Conservation (phyloP, 1,140 invertebrate species). For the Magallana ariakensis region DNA sequence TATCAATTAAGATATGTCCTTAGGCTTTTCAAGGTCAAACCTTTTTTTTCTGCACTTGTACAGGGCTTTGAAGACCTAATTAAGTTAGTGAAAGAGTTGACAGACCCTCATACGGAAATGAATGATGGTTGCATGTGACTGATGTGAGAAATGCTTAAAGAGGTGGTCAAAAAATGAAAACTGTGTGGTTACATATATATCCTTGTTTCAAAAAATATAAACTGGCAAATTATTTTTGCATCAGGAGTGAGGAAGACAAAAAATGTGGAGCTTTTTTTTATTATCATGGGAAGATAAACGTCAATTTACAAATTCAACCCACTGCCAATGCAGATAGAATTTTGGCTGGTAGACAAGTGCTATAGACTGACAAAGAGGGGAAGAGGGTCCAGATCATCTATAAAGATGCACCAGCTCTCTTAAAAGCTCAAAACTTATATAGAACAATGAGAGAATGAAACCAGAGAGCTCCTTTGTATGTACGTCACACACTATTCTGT, state of each 20-base stretch:
- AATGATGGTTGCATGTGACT: not conserved
- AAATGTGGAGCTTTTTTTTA: not conserved
- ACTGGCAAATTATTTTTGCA: not conserved
- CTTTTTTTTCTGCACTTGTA: not conserved
- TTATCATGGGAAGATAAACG: not conserved
- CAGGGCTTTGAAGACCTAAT: slow-evolving; percentile 16
- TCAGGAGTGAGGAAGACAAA: not conserved
- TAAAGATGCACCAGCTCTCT: not conserved
- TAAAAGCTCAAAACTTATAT: not conserved
- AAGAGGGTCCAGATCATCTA: not conserved
- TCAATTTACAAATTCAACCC: not conserved
- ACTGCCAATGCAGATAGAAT: not conserved
- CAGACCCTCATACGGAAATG: not conserved
- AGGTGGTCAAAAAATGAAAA: not conserved
- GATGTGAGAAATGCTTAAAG: not conserved
- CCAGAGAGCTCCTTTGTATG: not conserved
- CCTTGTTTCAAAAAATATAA: not conserved
- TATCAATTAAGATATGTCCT: slow-evolving; percentile 2
- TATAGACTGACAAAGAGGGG: not conserved
- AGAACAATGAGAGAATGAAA: slow-evolving; percentile 14
- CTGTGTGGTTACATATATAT: not conserved
- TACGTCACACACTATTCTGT: not conserved
- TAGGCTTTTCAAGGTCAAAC: slow-evolving; percentile 31
- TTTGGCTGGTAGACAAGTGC: not conserved
- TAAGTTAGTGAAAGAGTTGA: not conserved